Conservation (phyloP, 2,113 vertebrate species). For the Labeo rohita region DNA sequence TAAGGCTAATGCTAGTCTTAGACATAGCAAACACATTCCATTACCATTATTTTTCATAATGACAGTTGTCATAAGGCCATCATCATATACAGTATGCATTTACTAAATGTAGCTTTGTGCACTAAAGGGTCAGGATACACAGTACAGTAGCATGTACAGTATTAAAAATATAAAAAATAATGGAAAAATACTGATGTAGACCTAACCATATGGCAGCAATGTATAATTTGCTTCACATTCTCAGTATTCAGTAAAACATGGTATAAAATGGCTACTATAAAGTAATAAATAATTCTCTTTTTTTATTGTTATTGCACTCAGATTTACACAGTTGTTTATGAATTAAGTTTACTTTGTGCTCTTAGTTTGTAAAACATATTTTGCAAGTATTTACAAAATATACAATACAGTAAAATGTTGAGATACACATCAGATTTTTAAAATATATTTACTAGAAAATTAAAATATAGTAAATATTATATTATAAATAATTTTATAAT, state of each 20-base stretch:
- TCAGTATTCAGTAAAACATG: neutral
- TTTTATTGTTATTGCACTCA: neutral
- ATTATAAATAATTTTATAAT: neutral
- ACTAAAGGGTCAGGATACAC: slow-evolving; percentile 21
- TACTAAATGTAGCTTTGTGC: slow-evolving; percentile 28
- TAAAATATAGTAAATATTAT: neutral
- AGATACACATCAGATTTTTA: neutral
- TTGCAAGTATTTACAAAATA: neutral
- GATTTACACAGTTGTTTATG: neutral
- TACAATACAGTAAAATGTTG: neutral
- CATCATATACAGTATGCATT: slow-evolving; percentile 14
- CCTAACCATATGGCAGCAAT: neutral
- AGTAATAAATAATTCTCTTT: neutral
- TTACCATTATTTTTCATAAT: slow-evolving; percentile 36
- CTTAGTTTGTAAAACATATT: neutral
- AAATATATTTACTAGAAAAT: neutral
- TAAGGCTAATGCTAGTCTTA: slow-evolving; percentile 19
- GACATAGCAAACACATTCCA: slow-evolving; percentile 17
- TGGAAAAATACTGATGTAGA: neutral
- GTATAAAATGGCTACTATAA: neutral
- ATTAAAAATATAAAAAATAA: neutral
- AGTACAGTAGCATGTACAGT: neutral
- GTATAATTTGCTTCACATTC: neutral
- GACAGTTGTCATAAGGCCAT: slow-evolving; percentile 1
- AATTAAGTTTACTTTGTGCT: neutral